These are phyloP conservation scores for Struthio camelus DNA, from an alignment of 2,113 vertebrate species.

Conservation along the genomic window DNA sequence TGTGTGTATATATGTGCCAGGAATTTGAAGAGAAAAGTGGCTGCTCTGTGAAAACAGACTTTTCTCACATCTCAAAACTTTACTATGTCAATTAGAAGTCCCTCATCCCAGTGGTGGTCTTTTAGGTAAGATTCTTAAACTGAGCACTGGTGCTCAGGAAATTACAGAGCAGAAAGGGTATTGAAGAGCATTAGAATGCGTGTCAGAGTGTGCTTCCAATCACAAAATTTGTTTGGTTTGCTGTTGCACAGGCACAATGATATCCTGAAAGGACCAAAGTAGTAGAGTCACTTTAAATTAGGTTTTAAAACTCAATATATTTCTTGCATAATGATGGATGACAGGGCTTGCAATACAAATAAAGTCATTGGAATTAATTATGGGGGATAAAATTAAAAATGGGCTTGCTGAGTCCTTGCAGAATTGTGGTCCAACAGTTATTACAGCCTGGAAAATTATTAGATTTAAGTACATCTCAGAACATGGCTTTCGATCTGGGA, in stretches of 20 bases:
- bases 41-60: background rate
- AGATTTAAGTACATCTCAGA: background rate
- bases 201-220: background rate
- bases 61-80: background rate
- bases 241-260: background rate
- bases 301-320: background rate
- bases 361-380: conserved; percentile 2
- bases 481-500: background rate
- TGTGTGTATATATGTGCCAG: background rate
- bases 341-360: conserved; percentile 19
- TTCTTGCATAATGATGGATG: background rate
- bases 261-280: background rate
- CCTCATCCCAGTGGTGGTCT: background rate
- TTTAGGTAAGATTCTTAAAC: background rate
- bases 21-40: background rate
- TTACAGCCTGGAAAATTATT: background rate
- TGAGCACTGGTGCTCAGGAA: background rate
- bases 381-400: background rate
- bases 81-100: background rate
- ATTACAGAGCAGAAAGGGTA: background rate
- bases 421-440: background rate
- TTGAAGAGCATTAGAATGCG: background rate
- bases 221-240: conserved; percentile 6
- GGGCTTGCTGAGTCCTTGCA: background rate
- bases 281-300: background rate